Evolutionary conservation across 2,113 vertebrate genomes (phyloP).

Genomic region (Tiliqua scincoides): DNA sequence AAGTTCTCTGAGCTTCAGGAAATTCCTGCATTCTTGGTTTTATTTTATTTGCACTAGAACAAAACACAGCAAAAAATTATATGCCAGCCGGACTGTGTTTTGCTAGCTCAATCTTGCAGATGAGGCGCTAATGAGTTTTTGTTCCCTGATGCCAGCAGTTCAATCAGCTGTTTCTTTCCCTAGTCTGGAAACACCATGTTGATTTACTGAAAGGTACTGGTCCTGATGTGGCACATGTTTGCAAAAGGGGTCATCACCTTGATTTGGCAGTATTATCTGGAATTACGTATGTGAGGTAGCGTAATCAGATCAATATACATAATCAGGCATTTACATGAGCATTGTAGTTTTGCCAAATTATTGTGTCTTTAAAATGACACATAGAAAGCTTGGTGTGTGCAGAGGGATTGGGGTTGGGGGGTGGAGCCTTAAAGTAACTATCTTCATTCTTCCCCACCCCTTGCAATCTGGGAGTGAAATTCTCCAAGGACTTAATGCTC

Average conservation of each 20-base stretch:
- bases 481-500: not conserved
- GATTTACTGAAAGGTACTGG: constrained; percentile 30
- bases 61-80: constrained; percentile 28
- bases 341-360: not conserved
- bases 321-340: accelerated
- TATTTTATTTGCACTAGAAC: constrained; percentile 32
- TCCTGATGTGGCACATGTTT: constrained; percentile 35
- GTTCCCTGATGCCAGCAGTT: constrained; percentile 47
- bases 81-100: constrained; percentile 61
- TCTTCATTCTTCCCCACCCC: not conserved
- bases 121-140: constrained; percentile 58
- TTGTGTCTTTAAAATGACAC: not conserved
- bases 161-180: constrained; percentile 54
- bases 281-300: not conserved
- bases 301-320: not conserved
- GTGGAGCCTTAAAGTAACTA: not conserved
- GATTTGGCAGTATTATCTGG: not conserved
- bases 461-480: not conserved
- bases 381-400: not conserved
- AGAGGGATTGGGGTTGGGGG: not conserved
- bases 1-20: constrained; percentile 63
- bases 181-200: constrained; percentile 35
- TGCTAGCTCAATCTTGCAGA: constrained; percentile 38
- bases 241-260: not conserved
- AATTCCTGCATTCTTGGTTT: constrained; percentile 67